These are phyloP conservation scores for Donacobius atricapilla DNA, from an alignment of 2,113 vertebrate genomes.

Conservation along the genomic window DNA sequence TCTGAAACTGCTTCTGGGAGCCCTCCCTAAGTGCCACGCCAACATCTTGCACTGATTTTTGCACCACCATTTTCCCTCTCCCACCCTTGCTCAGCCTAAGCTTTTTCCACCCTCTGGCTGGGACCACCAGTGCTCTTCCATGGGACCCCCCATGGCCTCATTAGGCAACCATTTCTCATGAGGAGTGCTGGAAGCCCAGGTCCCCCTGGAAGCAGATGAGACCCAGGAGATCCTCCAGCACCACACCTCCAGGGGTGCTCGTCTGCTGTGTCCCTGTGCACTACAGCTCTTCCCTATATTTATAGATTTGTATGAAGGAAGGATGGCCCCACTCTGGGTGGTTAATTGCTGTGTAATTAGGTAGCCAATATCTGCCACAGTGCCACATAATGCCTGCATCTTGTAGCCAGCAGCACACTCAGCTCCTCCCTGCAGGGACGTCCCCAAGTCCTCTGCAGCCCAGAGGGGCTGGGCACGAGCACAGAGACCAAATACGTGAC, in stretches of 20 bases:
- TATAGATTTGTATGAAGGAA: background rate
- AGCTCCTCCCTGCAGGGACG: background rate
- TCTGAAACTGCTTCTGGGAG: background rate
- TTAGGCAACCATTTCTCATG: background rate
- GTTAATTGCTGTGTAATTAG: background rate
- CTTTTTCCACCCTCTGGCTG: background rate
- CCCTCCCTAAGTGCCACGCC: fast-evolving
- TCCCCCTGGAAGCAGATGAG: background rate
- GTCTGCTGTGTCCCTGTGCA: fast-evolving
- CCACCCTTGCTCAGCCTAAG: background rate
- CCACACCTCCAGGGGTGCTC: background rate
- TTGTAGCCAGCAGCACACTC: background rate
- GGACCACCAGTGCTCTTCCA: background rate
- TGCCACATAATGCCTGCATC: background rate
- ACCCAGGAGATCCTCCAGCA: background rate
- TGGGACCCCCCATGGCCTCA: fast-evolving
- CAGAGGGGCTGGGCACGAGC: background rate
- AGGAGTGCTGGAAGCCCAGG: background rate
- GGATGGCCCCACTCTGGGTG: background rate
- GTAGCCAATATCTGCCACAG: background rate
- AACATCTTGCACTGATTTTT: background rate
- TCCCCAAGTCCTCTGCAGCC: fast-evolving
- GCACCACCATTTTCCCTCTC: background rate
- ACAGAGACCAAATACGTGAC: background rate
- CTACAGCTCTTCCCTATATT: background rate